phyloP scores from a whole-genome alignment of 2,797 vertebrate genomes.

The Tokudaia tokunoshimensis region DNA sequence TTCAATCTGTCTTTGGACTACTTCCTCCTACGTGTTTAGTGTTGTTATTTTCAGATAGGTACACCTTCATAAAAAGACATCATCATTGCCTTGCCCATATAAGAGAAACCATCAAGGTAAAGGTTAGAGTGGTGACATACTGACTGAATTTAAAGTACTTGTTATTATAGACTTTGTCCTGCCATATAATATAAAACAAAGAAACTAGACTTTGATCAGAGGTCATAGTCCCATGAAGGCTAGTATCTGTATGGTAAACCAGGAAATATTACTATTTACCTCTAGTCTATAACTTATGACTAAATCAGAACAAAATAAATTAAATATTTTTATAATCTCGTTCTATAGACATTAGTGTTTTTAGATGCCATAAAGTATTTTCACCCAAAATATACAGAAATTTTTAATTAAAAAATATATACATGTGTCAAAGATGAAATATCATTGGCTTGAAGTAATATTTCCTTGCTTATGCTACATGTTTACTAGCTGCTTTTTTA shows the following conservation, averaged over 20 bases:
- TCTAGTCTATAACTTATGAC: conserved; percentile 50
- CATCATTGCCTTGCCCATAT: conserved; percentile 42
- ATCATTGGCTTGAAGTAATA: conserved; percentile 31
- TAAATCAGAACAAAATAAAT: conserved; percentile 49
- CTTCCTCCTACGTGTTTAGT: conserved; percentile 54
- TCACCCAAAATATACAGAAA: conserved; percentile 64
- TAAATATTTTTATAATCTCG: conserved; percentile 68
- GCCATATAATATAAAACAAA: conserved; percentile 67
- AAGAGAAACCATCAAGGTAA: conserved; percentile 60
- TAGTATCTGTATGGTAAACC: conserved; percentile 46
- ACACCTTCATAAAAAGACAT: conserved; percentile 31
- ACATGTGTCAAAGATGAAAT: conserved; percentile 3
- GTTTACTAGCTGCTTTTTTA: neutral
- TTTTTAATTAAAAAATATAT: conserved; percentile 68
- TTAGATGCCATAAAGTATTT: conserved; percentile 52
- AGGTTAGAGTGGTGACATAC: conserved; percentile 55
- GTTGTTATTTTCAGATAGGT: conserved; percentile 62
- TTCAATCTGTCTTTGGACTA: conserved; percentile 57
- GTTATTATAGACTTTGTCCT: conserved; percentile 76
- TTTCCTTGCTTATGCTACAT: conserved; percentile 48
- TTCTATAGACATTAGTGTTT: conserved; percentile 42
- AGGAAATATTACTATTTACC: conserved; percentile 66
- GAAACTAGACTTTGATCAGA: conserved; percentile 71
- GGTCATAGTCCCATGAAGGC: conserved; percentile 69
- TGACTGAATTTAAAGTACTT: conserved; percentile 74